Percentiles rank a stretch among this genome's conserved stretches.
Conservation (phyloP, 2,888 invertebrate species). For the Drosophila cyrtoloma region DNA sequence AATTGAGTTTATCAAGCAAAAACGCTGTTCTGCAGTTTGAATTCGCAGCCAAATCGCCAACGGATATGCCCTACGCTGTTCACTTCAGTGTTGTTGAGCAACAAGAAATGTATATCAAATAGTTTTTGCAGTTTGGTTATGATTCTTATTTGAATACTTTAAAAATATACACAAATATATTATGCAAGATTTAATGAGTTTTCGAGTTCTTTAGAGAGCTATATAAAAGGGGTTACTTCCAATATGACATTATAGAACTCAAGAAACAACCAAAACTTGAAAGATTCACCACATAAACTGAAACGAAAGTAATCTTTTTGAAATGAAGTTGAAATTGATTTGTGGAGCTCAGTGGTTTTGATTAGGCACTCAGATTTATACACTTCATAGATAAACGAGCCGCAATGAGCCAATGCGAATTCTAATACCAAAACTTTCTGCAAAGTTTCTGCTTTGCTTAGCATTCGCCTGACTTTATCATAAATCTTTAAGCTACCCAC, state of each 20-base stretch:
- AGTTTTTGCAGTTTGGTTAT: neutral
- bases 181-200: neutral
- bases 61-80: neutral
- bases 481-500: constrained; percentile 74
- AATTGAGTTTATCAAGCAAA: constrained; percentile 3
- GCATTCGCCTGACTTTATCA: constrained; percentile 63
- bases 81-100: neutral
- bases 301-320: neutral
- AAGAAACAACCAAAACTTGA: too few species aligned
- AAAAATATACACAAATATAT: neutral
- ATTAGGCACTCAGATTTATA: constrained; percentile 57
- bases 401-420: constrained; percentile 66
- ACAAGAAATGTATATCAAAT: too few species aligned
- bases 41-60: constrained; percentile 6
- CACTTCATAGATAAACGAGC: constrained; percentile 74
- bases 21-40: constrained; percentile 6
- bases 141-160: neutral
- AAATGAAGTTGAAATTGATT: constrained; percentile 15
- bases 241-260: neutral
- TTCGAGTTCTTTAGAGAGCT: too few species aligned
- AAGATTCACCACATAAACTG: neutral
- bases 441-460: constrained; percentile 58
- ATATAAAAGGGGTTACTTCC: neutral
- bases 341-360: constrained; percentile 23
- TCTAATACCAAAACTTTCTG: constrained; percentile 64